These are phyloP conservation scores for Drosophila suboccidentalis DNA, from an alignment of 2,888 invertebrate genomes.

Conservation along the genomic window DNA sequence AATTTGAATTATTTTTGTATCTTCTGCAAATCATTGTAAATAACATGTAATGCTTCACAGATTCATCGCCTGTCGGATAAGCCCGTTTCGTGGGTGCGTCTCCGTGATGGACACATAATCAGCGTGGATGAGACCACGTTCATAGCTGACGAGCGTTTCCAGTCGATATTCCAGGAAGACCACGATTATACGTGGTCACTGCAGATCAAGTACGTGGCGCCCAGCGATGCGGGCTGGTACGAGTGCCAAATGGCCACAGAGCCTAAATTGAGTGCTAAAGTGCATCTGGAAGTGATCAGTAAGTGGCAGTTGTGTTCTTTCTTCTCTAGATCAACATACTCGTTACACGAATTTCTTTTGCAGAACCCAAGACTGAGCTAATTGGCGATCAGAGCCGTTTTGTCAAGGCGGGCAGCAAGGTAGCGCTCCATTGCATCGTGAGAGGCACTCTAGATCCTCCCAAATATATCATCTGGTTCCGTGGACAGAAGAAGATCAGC, in stretches of 20 bases:
- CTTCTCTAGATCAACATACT: background rate
- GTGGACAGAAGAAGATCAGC: slow-evolving; percentile 86
- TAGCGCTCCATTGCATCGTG: slow-evolving; percentile 94
- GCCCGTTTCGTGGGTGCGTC: slow-evolving; percentile 96
- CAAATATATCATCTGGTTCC: slow-evolving; percentile 97
- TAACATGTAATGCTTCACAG: slow-evolving; percentile 46
- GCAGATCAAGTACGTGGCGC: slow-evolving; percentile 95
- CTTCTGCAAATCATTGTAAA: background rate
- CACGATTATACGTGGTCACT: slow-evolving; percentile 94
- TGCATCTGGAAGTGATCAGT: slow-evolving; percentile 96
- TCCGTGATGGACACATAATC: slow-evolving; percentile 94
- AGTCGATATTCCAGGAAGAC: slow-evolving; percentile 91
- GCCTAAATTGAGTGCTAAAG: slow-evolving; percentile 96
- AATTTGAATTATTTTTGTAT: too few relatives aligned
- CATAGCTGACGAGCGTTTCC: slow-evolving; percentile 96
- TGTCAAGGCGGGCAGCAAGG: slow-evolving; percentile 95
- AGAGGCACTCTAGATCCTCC: slow-evolving; percentile 95
- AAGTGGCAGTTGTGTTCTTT: slow-evolving; percentile 84
- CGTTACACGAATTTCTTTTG: background rate
- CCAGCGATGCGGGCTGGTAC: slow-evolving; percentile 94
- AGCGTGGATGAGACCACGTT: slow-evolving; percentile 93
- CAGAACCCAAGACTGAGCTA: slow-evolving; percentile 96
- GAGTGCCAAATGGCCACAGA: slow-evolving; percentile 98
- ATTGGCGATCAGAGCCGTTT: slow-evolving; percentile 95
- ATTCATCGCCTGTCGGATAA: slow-evolving; percentile 86